A percentile compares a stretch with the other conserved stretches of the same genome.
These are phyloP conservation scores for Semotilus atromaculatus DNA, from an alignment of 2,797 vertebrate genomes.

Conservation along the genomic window DNA sequence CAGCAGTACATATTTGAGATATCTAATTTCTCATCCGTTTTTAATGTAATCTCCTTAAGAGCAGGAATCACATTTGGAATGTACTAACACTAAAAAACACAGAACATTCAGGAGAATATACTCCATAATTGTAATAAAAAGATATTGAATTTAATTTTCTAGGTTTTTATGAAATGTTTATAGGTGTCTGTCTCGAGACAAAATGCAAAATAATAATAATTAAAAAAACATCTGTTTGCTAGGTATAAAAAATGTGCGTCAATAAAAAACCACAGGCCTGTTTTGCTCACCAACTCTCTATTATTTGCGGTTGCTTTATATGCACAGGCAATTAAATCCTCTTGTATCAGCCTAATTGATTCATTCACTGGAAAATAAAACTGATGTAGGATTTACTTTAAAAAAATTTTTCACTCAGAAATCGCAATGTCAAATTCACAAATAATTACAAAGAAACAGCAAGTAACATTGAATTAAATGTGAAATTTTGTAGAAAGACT, in stretches of 20 bases:
- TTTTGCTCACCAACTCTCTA: neutral
- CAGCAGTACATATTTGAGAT: conserved; percentile 51
- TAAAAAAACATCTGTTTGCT: conserved; percentile 8
- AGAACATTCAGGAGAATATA: neutral
- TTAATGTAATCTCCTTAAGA: conserved; percentile 52
- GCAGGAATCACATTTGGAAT: conserved; percentile 31
- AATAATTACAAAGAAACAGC: neutral
- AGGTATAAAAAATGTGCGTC: conserved; percentile 1
- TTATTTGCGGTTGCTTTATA: neutral
- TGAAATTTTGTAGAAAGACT: neutral
- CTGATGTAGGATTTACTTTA: neutral
- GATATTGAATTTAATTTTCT: neutral
- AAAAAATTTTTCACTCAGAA: neutral
- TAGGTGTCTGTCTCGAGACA: conserved; percentile 19
- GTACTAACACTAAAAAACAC: conserved; percentile 1
- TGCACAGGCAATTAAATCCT: neutral
- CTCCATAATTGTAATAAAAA: neutral
- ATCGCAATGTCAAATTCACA: neutral
- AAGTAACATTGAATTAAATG: neutral
- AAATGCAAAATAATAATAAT: neutral
- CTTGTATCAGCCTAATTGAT: neutral
- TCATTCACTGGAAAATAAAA: neutral
- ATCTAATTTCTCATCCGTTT: conserved; percentile 54
- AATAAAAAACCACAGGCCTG: neutral
- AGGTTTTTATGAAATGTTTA: conserved; percentile 11